phyloP scores from a whole-genome alignment of 2,113 vertebrate species.

The Callionymus lyra region DNA sequence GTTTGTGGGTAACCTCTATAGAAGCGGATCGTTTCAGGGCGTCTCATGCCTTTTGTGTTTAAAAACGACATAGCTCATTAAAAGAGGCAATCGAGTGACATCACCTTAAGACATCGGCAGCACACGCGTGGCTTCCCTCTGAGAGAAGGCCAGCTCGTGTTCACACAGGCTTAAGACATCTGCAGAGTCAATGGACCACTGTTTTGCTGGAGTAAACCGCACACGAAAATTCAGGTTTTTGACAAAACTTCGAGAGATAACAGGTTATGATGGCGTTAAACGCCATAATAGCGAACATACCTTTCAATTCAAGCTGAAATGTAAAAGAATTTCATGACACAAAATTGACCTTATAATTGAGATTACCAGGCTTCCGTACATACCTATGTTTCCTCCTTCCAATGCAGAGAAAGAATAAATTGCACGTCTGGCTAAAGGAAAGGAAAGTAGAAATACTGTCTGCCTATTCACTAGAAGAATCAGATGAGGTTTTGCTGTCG shows the following conservation, averaged over 20 bases:
- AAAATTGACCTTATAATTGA: no score
- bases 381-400: conserved; percentile 1
- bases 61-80: conserved; percentile 10
- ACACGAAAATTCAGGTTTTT: conserved; percentile 23
- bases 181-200: conserved; percentile 43
- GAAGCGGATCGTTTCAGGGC: no score
- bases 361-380: no score
- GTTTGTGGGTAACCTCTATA: no score
- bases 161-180: conserved; percentile 46
- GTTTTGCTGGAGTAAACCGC: conserved; percentile 46
- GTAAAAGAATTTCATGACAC: no score
- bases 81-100: conserved; percentile 42
- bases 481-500: conserved; percentile 54
- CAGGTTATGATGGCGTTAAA: no score
- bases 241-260: conserved; percentile 1
- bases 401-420: no score
- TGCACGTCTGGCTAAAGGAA: conserved; percentile 31
- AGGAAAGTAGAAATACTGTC: conserved; percentile 43
- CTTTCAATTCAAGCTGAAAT: background rate
- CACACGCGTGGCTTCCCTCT: conserved; percentile 45
- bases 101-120: conserved; percentile 44
- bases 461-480: conserved; percentile 37
- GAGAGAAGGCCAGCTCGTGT: conserved; percentile 32
- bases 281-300: background rate
- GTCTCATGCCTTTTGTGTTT: no score